These are phyloP conservation scores for Polyergus mexicanus DNA, from an alignment of 1,140 invertebrate genomes.

Conservation along the genomic window DNA sequence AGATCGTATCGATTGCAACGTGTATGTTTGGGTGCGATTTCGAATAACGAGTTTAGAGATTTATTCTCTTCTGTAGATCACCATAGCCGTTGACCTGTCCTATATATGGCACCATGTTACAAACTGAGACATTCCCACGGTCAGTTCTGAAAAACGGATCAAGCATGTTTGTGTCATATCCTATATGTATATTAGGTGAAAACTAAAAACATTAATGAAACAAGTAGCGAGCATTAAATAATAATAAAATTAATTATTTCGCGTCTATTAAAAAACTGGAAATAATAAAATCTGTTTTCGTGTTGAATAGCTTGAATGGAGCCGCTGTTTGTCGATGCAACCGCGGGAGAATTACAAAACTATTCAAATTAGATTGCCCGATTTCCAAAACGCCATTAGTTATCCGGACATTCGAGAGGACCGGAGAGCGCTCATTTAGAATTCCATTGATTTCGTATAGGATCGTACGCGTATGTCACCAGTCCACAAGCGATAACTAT, in stretches of 20 bases:
- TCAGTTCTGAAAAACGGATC: background rate
- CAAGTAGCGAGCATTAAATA: background rate
- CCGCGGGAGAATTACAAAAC: constrained; percentile 64
- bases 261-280: background rate
- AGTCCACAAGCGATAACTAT: constrained; percentile 54
- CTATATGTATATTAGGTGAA: background rate
- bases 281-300: background rate
- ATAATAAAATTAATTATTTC: constrained; percentile 24
- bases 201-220: constrained; percentile 4
- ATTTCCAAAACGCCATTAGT: constrained; percentile 73
- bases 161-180: background rate
- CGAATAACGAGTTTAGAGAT: constrained; percentile 31
- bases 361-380: constrained; percentile 71
- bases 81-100: background rate
- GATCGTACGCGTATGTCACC: constrained; percentile 52
- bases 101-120: constrained; percentile 14
- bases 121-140: constrained; percentile 36
- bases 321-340: constrained; percentile 58
- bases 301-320: constrained; percentile 40
- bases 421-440: constrained; percentile 65
- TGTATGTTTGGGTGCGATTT: background rate
- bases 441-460: constrained; percentile 75
- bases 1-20: constrained; percentile 40
- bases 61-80: constrained; percentile 18
- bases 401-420: constrained; percentile 57